These are phyloP conservation scores for Rotaria macrura DNA, from an alignment of 2,888 invertebrate genomes.

Conservation along the genomic window DNA sequence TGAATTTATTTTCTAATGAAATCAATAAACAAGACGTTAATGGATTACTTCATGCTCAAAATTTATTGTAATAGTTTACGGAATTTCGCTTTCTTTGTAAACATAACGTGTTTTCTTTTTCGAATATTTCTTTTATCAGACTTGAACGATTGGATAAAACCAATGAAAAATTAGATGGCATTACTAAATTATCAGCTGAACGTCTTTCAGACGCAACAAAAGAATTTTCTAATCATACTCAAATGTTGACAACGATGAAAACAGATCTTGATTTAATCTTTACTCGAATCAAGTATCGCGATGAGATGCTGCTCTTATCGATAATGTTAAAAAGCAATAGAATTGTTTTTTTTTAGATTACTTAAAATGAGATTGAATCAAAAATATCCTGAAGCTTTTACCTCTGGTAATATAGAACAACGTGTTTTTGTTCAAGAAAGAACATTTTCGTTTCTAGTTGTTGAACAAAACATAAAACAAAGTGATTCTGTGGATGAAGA, in stretches of 20 bases:
- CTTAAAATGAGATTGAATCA: constrained; percentile 2
- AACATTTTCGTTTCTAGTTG: background rate
- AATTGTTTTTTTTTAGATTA: background rate
- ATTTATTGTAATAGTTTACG: background rate
- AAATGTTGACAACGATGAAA: background rate
- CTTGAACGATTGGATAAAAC: background rate
- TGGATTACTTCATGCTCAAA: background rate
- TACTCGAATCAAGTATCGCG: background rate
- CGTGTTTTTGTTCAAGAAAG: background rate
- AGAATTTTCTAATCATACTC: background rate
- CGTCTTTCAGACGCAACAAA: background rate
- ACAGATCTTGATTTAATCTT: background rate
- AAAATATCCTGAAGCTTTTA: constrained; percentile 6
- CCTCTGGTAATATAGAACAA: background rate
- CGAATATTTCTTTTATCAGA: background rate
- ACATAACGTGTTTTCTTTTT: background rate
- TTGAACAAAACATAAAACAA: background rate
- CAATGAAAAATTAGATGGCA: background rate
- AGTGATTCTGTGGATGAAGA: background rate
- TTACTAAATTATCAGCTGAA: background rate
- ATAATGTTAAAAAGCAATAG: background rate
- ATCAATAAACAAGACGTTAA: background rate
- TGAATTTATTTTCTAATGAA: background rate
- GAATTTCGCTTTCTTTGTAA: background rate
- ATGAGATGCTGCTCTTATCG: background rate